Percentiles rank a stretch among this genome's conserved stretches.
phyloP scores from a whole-genome alignment of 2,113 vertebrate genomes.

The Otolemur garnettii region DNA sequence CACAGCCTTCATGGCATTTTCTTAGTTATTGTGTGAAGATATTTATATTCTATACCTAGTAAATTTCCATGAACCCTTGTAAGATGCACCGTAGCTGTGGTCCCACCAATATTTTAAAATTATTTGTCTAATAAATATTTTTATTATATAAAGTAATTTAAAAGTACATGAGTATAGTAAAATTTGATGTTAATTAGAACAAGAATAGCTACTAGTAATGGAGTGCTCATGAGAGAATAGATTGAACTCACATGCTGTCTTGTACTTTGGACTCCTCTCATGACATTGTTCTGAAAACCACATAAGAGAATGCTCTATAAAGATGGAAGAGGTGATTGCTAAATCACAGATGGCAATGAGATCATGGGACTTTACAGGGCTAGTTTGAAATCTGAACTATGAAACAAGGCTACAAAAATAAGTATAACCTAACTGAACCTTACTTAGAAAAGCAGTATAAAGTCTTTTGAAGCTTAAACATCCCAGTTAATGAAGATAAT shows the following conservation, averaged over 20 bases:
- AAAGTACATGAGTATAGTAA: background rate
- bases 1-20: no score
- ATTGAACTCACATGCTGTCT: background rate
- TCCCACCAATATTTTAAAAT: no score
- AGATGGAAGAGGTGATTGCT: background rate
- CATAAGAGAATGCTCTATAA: background rate
- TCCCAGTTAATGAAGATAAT: background rate
- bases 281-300: background rate
- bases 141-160: background rate
- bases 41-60: no score
- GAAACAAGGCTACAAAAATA: background rate
- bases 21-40: no score
- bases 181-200: background rate
- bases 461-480: background rate
- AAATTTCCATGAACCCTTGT: no score
- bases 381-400: background rate
- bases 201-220: background rate
- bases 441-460: background rate
- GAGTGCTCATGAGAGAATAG: background rate
- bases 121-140: no score
- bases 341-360: background rate
- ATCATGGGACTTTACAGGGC: conserved; percentile 53
- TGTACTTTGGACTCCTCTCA: background rate
- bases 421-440: background rate
- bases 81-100: no score